phyloP scores from a whole-genome alignment of 2,113 vertebrate genomes.

The Trichechus manatus region DNA sequence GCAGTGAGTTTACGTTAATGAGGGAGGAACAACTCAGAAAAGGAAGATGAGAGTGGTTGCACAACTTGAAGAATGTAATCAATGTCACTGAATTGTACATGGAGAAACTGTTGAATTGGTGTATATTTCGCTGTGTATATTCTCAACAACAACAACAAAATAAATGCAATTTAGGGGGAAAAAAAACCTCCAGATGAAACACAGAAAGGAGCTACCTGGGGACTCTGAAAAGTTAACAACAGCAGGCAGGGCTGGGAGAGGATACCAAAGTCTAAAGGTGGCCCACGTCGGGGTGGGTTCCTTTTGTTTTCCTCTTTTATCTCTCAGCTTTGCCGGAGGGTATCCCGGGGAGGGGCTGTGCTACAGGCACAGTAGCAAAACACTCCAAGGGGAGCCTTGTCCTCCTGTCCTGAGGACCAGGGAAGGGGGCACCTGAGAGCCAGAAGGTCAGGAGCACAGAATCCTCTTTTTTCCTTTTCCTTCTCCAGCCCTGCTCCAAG shows the following conservation, averaged over 20 bases:
- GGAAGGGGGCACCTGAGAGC: neutral
- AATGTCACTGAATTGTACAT: too few relatives aligned
- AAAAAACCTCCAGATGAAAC: neutral
- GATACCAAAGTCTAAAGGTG: neutral
- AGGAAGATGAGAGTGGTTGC: too few relatives aligned
- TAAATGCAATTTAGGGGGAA: too few relatives aligned
- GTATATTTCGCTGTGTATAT: too few relatives aligned
- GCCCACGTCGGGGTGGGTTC: neutral
- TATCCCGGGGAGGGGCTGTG: neutral
- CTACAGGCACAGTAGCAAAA: neutral
- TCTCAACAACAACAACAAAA: too few relatives aligned
- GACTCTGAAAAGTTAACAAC: neutral
- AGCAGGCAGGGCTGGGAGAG: neutral
- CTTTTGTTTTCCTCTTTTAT: neutral
- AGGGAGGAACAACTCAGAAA: too few relatives aligned
- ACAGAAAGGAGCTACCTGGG: neutral
- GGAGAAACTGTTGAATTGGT: too few relatives aligned
- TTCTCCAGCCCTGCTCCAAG: neutral
- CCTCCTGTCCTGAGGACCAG: neutral
- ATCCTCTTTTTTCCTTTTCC: neutral
- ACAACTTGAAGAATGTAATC: too few relatives aligned
- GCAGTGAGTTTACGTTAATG: too few relatives aligned
- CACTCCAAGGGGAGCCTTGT: neutral
- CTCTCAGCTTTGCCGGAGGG: neutral
- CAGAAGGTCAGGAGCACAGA: neutral